These are phyloP conservation scores for Acrocera orbiculus DNA, from an alignment of 2,888 invertebrate genomes.

Conservation along the genomic window DNA sequence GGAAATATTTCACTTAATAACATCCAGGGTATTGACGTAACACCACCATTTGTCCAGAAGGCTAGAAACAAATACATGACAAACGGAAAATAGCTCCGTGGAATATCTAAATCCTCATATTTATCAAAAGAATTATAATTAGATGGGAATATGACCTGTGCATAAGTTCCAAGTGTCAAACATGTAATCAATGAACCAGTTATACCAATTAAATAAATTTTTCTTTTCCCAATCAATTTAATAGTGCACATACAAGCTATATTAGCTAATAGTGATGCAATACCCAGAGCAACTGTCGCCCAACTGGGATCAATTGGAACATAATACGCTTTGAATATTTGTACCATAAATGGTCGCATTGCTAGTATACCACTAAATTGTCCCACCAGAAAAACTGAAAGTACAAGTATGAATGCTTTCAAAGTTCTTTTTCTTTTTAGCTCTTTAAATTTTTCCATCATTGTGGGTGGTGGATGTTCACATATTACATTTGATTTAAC, in stretches of 20 bases:
- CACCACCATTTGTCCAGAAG: slow-evolving; percentile 16
- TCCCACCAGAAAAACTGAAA: slow-evolving; percentile 37
- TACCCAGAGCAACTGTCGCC: slow-evolving; percentile 36
- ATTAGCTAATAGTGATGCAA: slow-evolving; percentile 32
- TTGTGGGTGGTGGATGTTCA: slow-evolving; percentile 23
- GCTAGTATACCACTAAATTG: slow-evolving; percentile 35
- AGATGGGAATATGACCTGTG: slow-evolving; percentile 23
- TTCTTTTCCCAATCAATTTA: slow-evolving; percentile 34
- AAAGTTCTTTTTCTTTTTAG: slow-evolving; percentile 36
- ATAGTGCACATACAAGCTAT: slow-evolving; percentile 31
- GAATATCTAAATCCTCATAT: slow-evolving; percentile 4
- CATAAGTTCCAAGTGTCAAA: slow-evolving; percentile 32
- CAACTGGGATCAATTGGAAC: slow-evolving; percentile 26
- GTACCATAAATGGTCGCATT: slow-evolving; percentile 39
- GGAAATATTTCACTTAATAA: slow-evolving; percentile 40
- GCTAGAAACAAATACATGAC: slow-evolving; percentile 11
- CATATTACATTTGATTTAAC: slow-evolving; percentile 10
- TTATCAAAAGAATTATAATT: slow-evolving; percentile 33
- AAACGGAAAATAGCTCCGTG: slow-evolving; percentile 21
- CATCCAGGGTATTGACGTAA: slow-evolving; percentile 36
- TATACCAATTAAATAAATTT: slow-evolving; percentile 32
- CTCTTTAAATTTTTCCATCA: slow-evolving; percentile 18
- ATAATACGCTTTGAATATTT: slow-evolving; percentile 31
- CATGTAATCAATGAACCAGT: slow-evolving; percentile 30
- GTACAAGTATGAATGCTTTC: slow-evolving; percentile 35